Evolutionary conservation across 2,888 invertebrate species (phyloP), one percentile per base, ranked within the genome.

Genomic region (Meganola albula): DNA sequence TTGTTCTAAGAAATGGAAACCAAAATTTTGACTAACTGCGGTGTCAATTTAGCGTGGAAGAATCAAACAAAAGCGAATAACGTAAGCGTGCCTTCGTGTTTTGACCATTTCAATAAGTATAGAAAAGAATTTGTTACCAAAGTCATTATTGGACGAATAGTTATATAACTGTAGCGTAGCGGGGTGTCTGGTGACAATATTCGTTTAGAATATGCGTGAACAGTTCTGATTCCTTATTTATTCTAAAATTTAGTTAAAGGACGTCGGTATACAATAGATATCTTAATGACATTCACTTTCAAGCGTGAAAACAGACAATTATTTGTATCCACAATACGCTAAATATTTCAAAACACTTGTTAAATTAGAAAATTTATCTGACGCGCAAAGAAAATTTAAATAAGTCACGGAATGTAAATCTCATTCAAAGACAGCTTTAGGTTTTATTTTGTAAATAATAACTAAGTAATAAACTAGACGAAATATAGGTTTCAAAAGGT

Each of bases 11-110:
- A 85, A 83, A 69, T 59, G 46, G 68, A 78, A 83, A 84, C 84
- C 83, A 74, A 84, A 73, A 82, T 83, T 80, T 82, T 79, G 80
- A 83, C 84, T 73, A 69, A 79, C 73, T 84, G 84, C 63, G 84
- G 83, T 79, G 73, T 69, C 53, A 54, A 71, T 70, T 49, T 51
- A 59, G 57, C 70, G 62, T 72, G 58, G 50, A 58, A 53, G 48
- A 48, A 31, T 12, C 32, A 40, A 47, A 78, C 77, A 76, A 76
- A 63, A 52, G 59, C 58, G 53, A 58, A 65, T 56, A 60, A 63
- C 56, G 61, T 74, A 78, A 83, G 84, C 79, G 84, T 84, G 83
- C 80, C 73, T 69, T 58, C 66, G 55, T 79, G 62, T 79, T 78
- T 74, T 78, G 77, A 75, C 76, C 67, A 70, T 74, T 74, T 68